These are phyloP conservation scores for Denticeps clupeoides DNA, from an alignment of 2,797 vertebrate species.

Conservation along the genomic window DNA sequence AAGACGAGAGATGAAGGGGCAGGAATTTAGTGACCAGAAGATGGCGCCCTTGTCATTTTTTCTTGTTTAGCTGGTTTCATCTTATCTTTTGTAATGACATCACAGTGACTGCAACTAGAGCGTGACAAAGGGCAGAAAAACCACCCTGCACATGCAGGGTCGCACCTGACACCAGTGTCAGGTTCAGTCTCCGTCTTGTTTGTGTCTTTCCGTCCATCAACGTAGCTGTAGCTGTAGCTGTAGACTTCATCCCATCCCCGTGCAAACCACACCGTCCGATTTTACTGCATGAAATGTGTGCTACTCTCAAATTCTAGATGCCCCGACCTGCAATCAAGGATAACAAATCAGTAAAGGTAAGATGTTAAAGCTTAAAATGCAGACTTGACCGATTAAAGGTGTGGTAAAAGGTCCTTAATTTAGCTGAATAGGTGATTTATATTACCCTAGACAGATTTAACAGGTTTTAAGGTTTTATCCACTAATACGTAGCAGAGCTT, in stretches of 20 bases:
- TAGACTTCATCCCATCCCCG: background rate
- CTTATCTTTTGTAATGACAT: too few species aligned
- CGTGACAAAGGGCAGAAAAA: too few species aligned
- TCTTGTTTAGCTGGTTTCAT: too few species aligned
- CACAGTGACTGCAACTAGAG: too few species aligned
- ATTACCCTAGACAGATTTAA: too few species aligned
- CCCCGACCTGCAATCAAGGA: conserved; percentile 61
- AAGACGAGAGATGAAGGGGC: background rate
- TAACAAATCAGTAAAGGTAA: conserved; percentile 63
- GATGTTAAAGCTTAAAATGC: too few species aligned
- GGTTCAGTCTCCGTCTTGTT: conserved; percentile 8
- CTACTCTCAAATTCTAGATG: conserved; percentile 65
- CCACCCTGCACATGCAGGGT: too few species aligned
- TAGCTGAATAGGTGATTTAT: too few species aligned
- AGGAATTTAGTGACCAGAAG: conserved; percentile 19
- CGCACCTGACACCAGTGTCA: conserved; percentile 2
- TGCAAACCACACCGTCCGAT: conserved; percentile 18
- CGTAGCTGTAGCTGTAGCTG: conserved; percentile 1
- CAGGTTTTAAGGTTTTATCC: too few species aligned
- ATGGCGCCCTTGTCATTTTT: conserved; percentile 8
- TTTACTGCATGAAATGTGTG: conserved; percentile 57
- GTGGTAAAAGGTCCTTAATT: too few species aligned
- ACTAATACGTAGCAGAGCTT: too few species aligned
- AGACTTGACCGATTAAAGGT: too few species aligned
- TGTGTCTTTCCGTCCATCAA: conserved; percentile 1